Evolutionary conservation across 2,888 invertebrate genomes (phyloP), one percentile per base, ranked within the genome.

Genomic region (Limnephilus rhombicus): DNA sequence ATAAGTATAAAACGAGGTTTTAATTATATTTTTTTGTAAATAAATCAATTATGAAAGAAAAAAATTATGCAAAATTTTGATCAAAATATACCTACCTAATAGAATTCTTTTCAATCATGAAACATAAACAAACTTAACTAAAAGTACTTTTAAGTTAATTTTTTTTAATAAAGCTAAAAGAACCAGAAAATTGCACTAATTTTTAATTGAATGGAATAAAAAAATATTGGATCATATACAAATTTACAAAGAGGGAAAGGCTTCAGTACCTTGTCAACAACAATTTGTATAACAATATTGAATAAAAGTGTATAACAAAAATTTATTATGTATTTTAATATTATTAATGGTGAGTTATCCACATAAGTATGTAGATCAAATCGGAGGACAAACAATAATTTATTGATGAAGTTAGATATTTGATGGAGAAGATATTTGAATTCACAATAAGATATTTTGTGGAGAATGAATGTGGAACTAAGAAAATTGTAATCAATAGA

Each of bases 121-220:
- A 68, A 68, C 68, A 18, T 68, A 68, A 68, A 68, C 24, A 68
- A 68, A 68, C 24, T 68, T 68, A 68, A 24, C 68, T 68, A 68
- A 68, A 68, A 68, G 68, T 18, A 68, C 68, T 68, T 3, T 68
- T 68, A 68, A 68, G 1, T 24, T 24, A 24, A 68, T 68, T 68
- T 68, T 68, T 68, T 68, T 68, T n/a, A 24, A 68, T 68, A 68
- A 68, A 68, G 68, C 24, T 68, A 68, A 68, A 68, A 68, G 68
- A 68, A 68, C 68, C 68, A 68, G 68, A 68, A 68, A 68, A 68
- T 68, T 68, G 68, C 68, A 68, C 68, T 68, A 68, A 68, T 68
- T 68, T 3, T 68, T 68, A 68, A 68, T 68, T 68, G 68, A 68
- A 68, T 68, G 24, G 24, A 68, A 68, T 68, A n/a, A 68, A 68